Evolutionary conservation across 2,888 invertebrate genomes (phyloP).

Genomic region (Atrina japonica): DNA sequence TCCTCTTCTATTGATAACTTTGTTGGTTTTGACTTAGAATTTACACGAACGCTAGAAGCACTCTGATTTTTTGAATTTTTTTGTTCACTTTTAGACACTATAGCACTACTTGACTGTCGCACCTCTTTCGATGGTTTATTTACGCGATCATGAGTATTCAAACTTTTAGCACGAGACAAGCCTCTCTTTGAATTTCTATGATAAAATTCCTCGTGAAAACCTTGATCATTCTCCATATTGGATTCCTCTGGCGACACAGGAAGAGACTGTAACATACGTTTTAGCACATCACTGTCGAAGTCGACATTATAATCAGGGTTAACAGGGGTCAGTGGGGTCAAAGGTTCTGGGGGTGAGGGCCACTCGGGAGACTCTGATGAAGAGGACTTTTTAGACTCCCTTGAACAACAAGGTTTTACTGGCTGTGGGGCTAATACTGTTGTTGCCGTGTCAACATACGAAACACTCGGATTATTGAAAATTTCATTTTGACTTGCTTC

Average conservation of each 20-base stretch:
- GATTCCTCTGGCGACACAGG: conserved; percentile 81
- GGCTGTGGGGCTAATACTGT: conserved; percentile 57
- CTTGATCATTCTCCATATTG: conserved; percentile 64
- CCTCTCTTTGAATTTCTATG: conserved; percentile 18
- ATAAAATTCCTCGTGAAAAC: conserved; percentile 64
- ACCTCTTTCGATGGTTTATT: conserved; percentile 7
- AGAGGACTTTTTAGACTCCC: conserved; percentile 50
- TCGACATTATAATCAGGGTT: conserved; percentile 76
- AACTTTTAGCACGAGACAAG: conserved; percentile 55
- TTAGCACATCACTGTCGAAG: conserved; percentile 92
- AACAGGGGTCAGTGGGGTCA: conserved; percentile 72
- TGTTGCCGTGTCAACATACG: conserved; percentile 23
- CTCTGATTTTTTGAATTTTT: background rate
- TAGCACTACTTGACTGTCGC: conserved; percentile 7
- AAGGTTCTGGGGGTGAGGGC: conserved; percentile 77
- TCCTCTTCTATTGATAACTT: conserved; percentile 64
- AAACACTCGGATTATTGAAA: conserved; percentile 15
- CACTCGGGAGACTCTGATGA: conserved; percentile 81
- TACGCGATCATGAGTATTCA: conserved; percentile 55
- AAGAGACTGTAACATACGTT: conserved; percentile 96
- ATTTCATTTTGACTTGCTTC: conserved; percentile 28
- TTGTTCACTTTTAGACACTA: background rate
- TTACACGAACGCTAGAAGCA: background rate
- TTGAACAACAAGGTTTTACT: conserved; percentile 37
- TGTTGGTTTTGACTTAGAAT: conserved; percentile 37